Evolutionary conservation across 1,140 invertebrate genomes (phyloP).

Genomic region (Lanistes nyassanus): DNA sequence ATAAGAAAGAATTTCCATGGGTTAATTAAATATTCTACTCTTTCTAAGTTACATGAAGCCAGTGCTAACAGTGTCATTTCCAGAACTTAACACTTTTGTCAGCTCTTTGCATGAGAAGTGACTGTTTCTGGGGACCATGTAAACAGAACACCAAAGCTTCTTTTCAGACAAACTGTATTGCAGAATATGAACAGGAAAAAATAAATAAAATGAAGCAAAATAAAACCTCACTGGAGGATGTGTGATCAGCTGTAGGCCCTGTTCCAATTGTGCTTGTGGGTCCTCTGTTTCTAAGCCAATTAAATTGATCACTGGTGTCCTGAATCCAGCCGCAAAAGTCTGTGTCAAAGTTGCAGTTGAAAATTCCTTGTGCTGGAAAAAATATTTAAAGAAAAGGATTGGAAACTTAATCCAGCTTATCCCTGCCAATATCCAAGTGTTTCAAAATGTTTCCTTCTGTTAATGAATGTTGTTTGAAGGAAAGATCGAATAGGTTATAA

Average conservation of each 20-base stretch:
- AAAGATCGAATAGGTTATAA: no score
- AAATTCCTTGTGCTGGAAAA: conserved; percentile 19
- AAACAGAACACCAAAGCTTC: no score
- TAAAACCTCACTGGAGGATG: conserved; percentile 49
- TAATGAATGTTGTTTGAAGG: no score
- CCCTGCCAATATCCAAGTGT: not conserved
- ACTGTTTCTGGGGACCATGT: not conserved
- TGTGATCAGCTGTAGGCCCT: conserved; percentile 58
- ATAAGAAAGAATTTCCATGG: no score
- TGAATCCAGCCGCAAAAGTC: conserved; percentile 57
- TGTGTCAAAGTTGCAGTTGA: conserved; percentile 54
- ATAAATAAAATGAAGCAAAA: conserved; percentile 16
- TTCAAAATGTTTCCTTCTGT: not conserved
- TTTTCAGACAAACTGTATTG: no score
- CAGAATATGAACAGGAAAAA: no score
- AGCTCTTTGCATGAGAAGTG: no score
- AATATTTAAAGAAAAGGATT: not conserved
- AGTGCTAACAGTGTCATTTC: no score
- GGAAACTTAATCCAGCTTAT: not conserved
- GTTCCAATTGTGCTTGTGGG: conserved; percentile 47
- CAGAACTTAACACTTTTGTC: no score
- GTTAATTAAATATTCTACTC: no score
- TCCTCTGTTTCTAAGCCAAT: conserved; percentile 53
- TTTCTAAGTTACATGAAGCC: no score
- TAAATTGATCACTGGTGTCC: conserved; percentile 56